phyloP scores from a whole-genome alignment of 1,140 invertebrate species.

The Copidosoma floridanum region DNA sequence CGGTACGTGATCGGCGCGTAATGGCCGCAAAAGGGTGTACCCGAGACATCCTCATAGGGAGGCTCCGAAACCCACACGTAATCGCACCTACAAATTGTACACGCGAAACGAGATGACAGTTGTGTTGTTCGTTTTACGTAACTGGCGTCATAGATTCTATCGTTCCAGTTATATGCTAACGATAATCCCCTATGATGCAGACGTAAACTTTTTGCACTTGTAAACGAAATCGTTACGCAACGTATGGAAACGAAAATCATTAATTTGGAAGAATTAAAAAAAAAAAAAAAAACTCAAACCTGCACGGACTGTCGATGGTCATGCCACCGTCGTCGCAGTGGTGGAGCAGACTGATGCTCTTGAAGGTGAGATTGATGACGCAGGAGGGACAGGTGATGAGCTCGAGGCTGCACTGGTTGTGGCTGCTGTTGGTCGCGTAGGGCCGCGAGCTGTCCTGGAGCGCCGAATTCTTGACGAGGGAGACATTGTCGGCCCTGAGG shows the following conservation, averaged over 20 bases:
- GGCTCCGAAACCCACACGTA: slow-evolving; percentile 70
- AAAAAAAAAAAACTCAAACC: slow-evolving; percentile 39
- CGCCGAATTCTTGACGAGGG: slow-evolving; percentile 43
- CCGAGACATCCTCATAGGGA: slow-evolving; percentile 65
- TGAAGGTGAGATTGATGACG: slow-evolving; percentile 64
- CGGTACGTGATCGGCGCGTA: slow-evolving; percentile 60
- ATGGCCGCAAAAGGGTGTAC: slow-evolving; percentile 63
- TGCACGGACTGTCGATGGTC: slow-evolving; percentile 50
- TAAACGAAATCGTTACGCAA: too few relatives aligned
- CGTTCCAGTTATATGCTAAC: too few relatives aligned
- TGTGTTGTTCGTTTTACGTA: too few relatives aligned
- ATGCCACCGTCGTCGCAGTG: slow-evolving; percentile 49
- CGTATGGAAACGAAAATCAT: too few relatives aligned
- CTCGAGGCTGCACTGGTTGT: slow-evolving; percentile 66
- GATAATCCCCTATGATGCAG: too few relatives aligned
- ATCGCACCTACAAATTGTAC: slow-evolving; percentile 59
- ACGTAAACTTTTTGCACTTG: too few relatives aligned
- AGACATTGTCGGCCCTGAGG: slow-evolving; percentile 60
- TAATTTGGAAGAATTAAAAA: too few relatives aligned
- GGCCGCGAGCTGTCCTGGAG: slow-evolving; percentile 29
- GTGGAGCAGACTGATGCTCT: slow-evolving; percentile 52
- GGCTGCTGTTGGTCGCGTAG: slow-evolving; percentile 44
- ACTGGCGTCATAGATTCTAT: too few relatives aligned
- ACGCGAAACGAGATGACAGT: slow-evolving; percentile 37
- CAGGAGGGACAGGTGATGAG: slow-evolving; percentile 72